phyloP scores from a whole-genome alignment of 2,888 invertebrate species.

The Cerastis leucographa region DNA sequence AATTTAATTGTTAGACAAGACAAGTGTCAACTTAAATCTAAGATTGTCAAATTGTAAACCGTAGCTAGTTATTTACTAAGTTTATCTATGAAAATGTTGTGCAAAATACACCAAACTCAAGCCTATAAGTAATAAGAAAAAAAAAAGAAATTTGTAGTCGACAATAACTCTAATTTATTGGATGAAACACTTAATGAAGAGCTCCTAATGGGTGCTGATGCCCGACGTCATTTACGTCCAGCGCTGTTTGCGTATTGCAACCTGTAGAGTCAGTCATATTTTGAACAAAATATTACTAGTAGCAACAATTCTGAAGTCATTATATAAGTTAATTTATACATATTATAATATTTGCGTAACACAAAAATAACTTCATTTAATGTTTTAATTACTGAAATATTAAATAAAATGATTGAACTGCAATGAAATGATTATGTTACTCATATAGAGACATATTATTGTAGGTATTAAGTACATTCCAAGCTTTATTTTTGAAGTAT shows the following conservation, averaged over 20 bases:
- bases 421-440: slow-evolving; percentile 45
- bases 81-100: not conserved
- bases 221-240: not conserved
- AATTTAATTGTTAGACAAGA: not conserved
- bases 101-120: too few relatives aligned
- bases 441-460: slow-evolving; percentile 36
- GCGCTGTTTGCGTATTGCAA: not conserved
- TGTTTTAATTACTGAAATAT: not conserved
- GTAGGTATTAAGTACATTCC: slow-evolving; percentile 55
- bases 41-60: not conserved
- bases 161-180: not conserved
- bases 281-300: not conserved
- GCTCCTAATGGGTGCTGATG: not conserved
- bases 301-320: not conserved
- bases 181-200: not conserved
- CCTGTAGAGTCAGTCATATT: not conserved
- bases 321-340: too few relatives aligned
- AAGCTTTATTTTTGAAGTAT: slow-evolving; percentile 31
- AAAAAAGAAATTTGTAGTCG: not conserved
- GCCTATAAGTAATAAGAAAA: too few relatives aligned
- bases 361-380: not conserved
- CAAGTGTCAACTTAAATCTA: not conserved
- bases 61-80: not conserved
- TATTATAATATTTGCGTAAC: too few relatives aligned
- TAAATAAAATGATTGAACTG: slow-evolving; percentile 43